These are phyloP conservation scores for Amphiprion percula DNA, from an alignment of 2,113 vertebrate genomes.

Conservation along the genomic window DNA sequence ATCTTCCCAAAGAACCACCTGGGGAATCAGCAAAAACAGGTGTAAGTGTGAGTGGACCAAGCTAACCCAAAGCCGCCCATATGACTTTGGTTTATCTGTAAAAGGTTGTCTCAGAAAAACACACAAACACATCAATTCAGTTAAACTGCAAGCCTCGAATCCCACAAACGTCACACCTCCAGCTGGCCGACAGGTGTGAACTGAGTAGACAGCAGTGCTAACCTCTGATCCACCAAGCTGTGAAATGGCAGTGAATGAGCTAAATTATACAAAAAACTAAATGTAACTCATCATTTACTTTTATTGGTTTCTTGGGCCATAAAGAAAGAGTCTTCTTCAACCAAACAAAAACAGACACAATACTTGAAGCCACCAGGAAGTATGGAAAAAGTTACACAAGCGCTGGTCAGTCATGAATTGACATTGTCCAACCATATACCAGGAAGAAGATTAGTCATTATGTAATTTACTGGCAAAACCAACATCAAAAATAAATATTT, in stretches of 20 bases:
- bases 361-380: neutral
- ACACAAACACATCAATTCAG: too few relatives aligned
- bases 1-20: slow-evolving; percentile 99
- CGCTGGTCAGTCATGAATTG: neutral
- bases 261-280: neutral
- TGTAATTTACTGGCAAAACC: neutral
- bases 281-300: neutral
- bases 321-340: too few relatives aligned
- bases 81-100: too few relatives aligned
- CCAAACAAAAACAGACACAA: too few relatives aligned
- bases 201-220: neutral
- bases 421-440: neutral
- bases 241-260: too few relatives aligned
- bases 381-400: neutral
- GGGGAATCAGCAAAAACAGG: slow-evolving; percentile 10
- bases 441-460: slow-evolving; percentile 36
- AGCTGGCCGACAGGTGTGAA: neutral
- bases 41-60: neutral
- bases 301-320: neutral
- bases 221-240: neutral
- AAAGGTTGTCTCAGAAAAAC: too few relatives aligned
- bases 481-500: neutral
- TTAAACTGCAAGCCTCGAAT: too few relatives aligned
- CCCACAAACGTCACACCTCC: neutral
- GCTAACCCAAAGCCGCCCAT: too few relatives aligned